Conservation (phyloP, 1,140 invertebrate species). For the Diorhabda elongata region DNA sequence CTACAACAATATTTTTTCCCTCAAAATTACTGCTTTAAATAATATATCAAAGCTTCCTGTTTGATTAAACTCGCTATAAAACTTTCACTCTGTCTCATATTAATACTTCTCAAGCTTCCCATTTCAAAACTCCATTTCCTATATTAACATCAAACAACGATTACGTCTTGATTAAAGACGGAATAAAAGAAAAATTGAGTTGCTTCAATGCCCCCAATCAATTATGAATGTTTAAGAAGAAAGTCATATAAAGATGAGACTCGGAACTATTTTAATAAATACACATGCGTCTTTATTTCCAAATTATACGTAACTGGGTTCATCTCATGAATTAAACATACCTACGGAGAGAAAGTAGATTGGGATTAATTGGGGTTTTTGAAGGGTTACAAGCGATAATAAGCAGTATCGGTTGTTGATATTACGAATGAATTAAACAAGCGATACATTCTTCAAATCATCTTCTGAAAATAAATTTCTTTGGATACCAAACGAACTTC, state of each 20-base stretch:
- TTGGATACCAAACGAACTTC: too few relatives aligned
- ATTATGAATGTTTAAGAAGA: constrained; percentile 8
- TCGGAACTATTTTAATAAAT: constrained; percentile 5
- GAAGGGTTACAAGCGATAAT: neutral
- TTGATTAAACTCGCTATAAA: too few relatives aligned
- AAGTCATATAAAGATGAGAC: constrained; percentile 14
- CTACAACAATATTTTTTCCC: too few relatives aligned
- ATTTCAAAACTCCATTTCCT: constrained; percentile 9
- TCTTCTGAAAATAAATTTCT: too few relatives aligned
- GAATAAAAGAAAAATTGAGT: constrained; percentile 15
- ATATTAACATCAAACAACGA: constrained; percentile 18
- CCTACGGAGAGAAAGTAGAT: neutral
- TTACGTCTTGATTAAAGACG: constrained; percentile 13
- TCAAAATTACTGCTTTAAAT: too few relatives aligned
- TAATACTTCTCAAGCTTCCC: too few relatives aligned
- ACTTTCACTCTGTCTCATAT: too few relatives aligned
- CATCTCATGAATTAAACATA: constrained; percentile 15
- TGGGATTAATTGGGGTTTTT: neutral
- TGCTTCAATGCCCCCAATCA: constrained; percentile 13
- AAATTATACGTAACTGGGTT: constrained; percentile 18
- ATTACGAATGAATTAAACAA: too few relatives aligned
- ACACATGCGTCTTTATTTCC: constrained; percentile 16
- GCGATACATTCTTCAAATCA: too few relatives aligned
- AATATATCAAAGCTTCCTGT: too few relatives aligned
- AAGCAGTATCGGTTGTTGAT: neutral